Conservation (phyloP, 2,797 vertebrate species). For the Aeoliscus strigatus region DNA sequence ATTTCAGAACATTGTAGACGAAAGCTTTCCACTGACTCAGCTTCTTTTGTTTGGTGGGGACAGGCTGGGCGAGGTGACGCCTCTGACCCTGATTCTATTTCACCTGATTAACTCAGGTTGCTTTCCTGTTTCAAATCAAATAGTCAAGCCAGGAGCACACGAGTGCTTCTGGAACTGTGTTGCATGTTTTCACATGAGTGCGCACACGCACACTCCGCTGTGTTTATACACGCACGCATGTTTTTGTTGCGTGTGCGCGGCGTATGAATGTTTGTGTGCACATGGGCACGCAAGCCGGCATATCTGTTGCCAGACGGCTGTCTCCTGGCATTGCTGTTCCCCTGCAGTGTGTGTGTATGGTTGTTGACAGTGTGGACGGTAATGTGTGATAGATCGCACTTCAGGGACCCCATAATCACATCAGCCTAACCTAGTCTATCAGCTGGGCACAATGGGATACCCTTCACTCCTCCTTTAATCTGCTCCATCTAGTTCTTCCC, state of each 20-base stretch:
- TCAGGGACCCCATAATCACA: slow-evolving; percentile 82
- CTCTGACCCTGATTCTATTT: slow-evolving; percentile 26
- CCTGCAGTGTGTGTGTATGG: slow-evolving; percentile 74
- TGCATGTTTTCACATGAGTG: slow-evolving; percentile 8
- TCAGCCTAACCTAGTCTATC: slow-evolving; percentile 80
- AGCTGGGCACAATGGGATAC: slow-evolving; percentile 78
- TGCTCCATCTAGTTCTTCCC: slow-evolving; percentile 68
- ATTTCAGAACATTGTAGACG: too few species aligned
- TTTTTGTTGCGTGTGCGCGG: slow-evolving; percentile 14
- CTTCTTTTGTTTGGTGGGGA: slow-evolving; percentile 10
- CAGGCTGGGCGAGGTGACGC: slow-evolving; percentile 5
- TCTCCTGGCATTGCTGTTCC: slow-evolving; percentile 78
- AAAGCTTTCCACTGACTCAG: neutral
- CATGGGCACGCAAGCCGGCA: slow-evolving; percentile 53
- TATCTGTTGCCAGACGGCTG: slow-evolving; percentile 75
- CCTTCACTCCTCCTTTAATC: slow-evolving; percentile 76
- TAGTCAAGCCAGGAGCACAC: slow-evolving; percentile 2
- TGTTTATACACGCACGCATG: slow-evolving; percentile 10
- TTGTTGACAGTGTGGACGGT: slow-evolving; percentile 81
- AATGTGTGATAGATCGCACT: slow-evolving; percentile 85
- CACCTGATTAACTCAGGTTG: slow-evolving; percentile 19
- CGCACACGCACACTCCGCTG: slow-evolving; percentile 2
- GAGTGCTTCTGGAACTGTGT: slow-evolving; percentile 6
- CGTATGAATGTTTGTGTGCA: slow-evolving; percentile 29
- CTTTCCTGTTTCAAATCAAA: slow-evolving; percentile 31